These are phyloP conservation scores for Chelonus formosanus DNA, from an alignment of 2,888 invertebrate species.

Conservation along the genomic window DNA sequence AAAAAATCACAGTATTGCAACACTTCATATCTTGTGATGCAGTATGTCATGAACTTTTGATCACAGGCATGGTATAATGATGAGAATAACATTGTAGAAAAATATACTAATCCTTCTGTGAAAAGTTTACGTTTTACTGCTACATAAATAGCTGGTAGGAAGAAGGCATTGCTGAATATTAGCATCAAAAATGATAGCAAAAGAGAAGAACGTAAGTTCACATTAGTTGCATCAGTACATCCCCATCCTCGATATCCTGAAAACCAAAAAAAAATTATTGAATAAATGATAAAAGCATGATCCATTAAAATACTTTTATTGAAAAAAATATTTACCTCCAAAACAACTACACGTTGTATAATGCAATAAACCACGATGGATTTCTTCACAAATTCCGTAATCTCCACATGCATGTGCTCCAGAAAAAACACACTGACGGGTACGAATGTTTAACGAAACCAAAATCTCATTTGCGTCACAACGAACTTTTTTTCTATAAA, in stretches of 20 bases:
- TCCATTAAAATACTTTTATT: background rate
- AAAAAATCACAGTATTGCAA: conserved; percentile 71
- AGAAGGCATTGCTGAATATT: conserved; percentile 70
- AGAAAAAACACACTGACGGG: conserved; percentile 64
- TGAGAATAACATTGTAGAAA: conserved; percentile 70
- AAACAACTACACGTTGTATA: conserved; percentile 66
- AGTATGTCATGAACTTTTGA: conserved; percentile 65
- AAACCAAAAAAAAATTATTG: conserved; percentile 14
- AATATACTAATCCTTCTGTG: conserved; percentile 69
- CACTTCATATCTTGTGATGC: conserved; percentile 64
- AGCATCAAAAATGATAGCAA: conserved; percentile 65
- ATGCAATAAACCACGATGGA: conserved; percentile 64
- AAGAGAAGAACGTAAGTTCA: conserved; percentile 58
- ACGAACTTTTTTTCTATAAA: conserved; percentile 52
- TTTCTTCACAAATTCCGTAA: conserved; percentile 66
- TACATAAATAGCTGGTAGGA: conserved; percentile 68
- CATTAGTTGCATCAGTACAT: conserved; percentile 68
- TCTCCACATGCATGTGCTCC: conserved; percentile 62
- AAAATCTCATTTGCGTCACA: conserved; percentile 63
- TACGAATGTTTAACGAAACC: conserved; percentile 63
- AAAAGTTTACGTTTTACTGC: conserved; percentile 67
- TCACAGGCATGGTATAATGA: conserved; percentile 73
- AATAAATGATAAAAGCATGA: background rate
- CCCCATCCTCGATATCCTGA: conserved; percentile 70
- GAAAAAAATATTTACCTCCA: conserved; percentile 53